Conservation (phyloP, 35 echinoderm and acorn worm species). For the Diadema setosum region DNA sequence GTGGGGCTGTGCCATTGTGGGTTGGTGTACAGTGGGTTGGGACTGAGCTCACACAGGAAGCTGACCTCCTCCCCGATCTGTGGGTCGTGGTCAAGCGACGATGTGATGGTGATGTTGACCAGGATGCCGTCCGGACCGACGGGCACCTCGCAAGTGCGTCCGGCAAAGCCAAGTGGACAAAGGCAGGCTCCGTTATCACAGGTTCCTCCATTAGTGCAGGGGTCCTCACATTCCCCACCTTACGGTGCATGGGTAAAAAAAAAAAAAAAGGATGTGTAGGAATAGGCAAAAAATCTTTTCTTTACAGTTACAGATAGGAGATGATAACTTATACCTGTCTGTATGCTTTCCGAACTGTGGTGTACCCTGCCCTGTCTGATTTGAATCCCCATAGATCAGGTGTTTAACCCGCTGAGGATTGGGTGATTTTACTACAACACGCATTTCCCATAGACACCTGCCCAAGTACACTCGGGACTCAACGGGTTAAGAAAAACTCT, state of each 20-base stretch:
- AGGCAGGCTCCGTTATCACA: constrained; percentile 56
- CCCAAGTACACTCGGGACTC: too few species aligned
- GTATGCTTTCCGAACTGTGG: too few species aligned
- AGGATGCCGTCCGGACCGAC: constrained; percentile 46
- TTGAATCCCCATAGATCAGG: too few species aligned
- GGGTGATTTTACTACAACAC: too few species aligned
- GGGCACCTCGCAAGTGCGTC: constrained; percentile 58
- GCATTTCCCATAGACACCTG: too few species aligned
- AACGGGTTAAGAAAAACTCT: too few species aligned
- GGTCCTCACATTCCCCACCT: constrained; percentile 42
- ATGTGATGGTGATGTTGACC: constrained; percentile 64
- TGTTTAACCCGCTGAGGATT: too few species aligned
- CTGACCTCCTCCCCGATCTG: constrained; percentile 34
- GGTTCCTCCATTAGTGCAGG: constrained; percentile 56
- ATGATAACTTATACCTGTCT: too few species aligned
- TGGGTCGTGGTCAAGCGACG: constrained; percentile 33
- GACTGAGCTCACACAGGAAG: constrained; percentile 44
- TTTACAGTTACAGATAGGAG: too few species aligned
- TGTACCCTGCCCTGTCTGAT: too few species aligned
- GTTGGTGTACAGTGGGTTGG: constrained; percentile 53
- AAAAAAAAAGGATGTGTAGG: background rate
- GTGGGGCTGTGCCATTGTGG: constrained; percentile 46
- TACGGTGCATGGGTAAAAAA: too few species aligned
- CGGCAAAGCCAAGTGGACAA: constrained; percentile 58
- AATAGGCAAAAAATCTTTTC: background rate